Conservation (phyloP, 2,888 invertebrate species). For the Drosophila neonasuta region DNA sequence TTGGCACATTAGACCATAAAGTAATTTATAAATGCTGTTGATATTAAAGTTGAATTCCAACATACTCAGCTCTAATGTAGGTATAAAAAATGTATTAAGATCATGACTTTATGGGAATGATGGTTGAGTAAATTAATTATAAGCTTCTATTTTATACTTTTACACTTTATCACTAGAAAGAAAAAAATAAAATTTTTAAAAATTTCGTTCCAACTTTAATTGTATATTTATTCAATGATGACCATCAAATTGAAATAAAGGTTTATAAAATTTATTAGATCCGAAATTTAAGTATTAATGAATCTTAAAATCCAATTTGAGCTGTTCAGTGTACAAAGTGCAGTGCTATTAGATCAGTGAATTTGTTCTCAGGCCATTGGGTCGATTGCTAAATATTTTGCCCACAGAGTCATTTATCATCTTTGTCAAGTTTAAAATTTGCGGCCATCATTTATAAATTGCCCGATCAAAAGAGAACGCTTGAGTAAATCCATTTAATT, state of each 20-base stretch:
- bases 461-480: slow-evolving; percentile 60
- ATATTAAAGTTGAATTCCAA: slow-evolving; percentile 10
- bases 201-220: no score
- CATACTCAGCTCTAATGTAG: background rate
- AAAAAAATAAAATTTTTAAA: no score
- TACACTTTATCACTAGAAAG: no score
- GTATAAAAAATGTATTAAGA: no score
- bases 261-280: no score
- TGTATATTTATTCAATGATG: no score
- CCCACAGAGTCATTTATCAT: slow-evolving; percentile 63
- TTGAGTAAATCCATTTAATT: slow-evolving; percentile 78
- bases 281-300: no score
- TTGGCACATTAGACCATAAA: slow-evolving; percentile 47
- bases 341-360: background rate
- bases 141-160: no score
- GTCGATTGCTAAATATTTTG: slow-evolving; percentile 10
- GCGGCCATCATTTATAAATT: slow-evolving; percentile 76
- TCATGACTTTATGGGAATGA: no score
- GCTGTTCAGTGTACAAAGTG: background rate
- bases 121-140: no score
- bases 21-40: slow-evolving; percentile 25
- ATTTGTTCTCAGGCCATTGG: background rate
- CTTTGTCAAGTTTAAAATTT: slow-evolving; percentile 36
- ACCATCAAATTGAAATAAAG: no score
- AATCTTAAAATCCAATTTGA: no score